A percentile compares a stretch with the other conserved stretches of the same genome.
Evolutionary conservation across 2,113 vertebrate species (phyloP).

Genomic region (Notothenia rossii): DNA sequence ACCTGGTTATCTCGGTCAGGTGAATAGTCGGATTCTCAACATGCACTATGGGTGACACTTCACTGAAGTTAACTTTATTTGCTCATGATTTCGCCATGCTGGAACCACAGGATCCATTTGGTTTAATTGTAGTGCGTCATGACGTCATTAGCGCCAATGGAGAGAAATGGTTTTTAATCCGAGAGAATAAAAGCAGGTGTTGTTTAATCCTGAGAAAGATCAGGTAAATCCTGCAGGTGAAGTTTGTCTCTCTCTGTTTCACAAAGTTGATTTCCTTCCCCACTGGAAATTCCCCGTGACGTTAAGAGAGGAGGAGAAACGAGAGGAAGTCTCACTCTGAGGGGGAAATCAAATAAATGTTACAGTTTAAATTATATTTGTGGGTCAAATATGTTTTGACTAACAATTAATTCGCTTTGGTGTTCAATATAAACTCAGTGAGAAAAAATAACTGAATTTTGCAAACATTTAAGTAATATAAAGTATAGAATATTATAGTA

Average conservation of each 20-base stretch:
- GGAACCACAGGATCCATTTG: conserved; percentile 44
- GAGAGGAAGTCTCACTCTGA: neutral
- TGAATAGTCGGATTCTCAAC: conserved; percentile 30
- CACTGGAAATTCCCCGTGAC: conserved; percentile 26
- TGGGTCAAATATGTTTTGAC: too few relatives aligned
- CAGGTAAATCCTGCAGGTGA: too few relatives aligned
- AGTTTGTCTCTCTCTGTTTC: too few relatives aligned
- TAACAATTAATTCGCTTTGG: too few relatives aligned
- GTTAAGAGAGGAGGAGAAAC: neutral
- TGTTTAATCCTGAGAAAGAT: neutral
- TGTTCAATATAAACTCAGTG: too few relatives aligned
- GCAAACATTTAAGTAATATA: too few relatives aligned
- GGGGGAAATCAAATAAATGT: too few relatives aligned
- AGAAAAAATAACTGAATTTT: too few relatives aligned
- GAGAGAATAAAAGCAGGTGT: neutral
- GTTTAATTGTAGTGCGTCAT: conserved; percentile 32
- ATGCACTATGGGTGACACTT: conserved; percentile 53
- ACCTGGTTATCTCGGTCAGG: conserved; percentile 42
- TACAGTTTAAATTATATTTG: too few relatives aligned
- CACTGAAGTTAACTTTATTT: too few relatives aligned
- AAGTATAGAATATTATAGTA: too few relatives aligned
- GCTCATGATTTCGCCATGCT: too few relatives aligned
- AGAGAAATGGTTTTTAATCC: neutral
- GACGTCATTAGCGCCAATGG: conserved; percentile 20
- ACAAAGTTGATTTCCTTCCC: conserved; percentile 1